Evolutionary conservation across 2,797 vertebrate species (phyloP).

Genomic region (Sebastes wilsoni): DNA sequence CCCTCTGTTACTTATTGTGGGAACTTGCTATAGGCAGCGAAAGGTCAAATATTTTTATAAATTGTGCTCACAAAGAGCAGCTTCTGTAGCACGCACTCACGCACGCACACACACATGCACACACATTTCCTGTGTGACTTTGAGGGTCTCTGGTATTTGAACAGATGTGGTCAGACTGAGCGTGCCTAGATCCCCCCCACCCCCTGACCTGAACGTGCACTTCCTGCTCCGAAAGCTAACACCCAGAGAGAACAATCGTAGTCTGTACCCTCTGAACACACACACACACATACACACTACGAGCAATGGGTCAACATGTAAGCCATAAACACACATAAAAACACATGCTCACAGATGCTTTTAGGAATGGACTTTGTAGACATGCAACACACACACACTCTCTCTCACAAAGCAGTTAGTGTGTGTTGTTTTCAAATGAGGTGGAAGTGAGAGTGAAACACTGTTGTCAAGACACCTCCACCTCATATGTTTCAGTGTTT

Average conservation of each 20-base stretch:
- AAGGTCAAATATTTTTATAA: slow-evolving; percentile 64
- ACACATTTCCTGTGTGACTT: slow-evolving; percentile 75
- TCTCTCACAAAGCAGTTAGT: slow-evolving; percentile 28
- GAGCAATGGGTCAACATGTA: slow-evolving; percentile 12
- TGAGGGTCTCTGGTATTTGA: slow-evolving; percentile 82
- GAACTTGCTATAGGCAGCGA: slow-evolving; percentile 18
- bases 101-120: slow-evolving; percentile 2
- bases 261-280: slow-evolving; percentile 74
- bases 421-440: slow-evolving; percentile 43
- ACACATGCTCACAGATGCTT: slow-evolving; percentile 21
- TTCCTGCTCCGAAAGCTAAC: slow-evolving; percentile 84
- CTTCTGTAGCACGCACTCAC: slow-evolving; percentile 36
- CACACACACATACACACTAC: slow-evolving; percentile 27
- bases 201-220: slow-evolving; percentile 81
- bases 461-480: neutral
- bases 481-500: neutral
- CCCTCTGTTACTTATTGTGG: slow-evolving; percentile 50
- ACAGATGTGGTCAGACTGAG: slow-evolving; percentile 84
- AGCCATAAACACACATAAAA: slow-evolving; percentile 48
- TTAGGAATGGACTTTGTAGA: neutral
- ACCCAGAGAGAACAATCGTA: slow-evolving; percentile 84
- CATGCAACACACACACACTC: neutral
- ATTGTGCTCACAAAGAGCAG: slow-evolving; percentile 57
- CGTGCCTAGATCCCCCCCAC: slow-evolving; percentile 71
- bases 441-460: slow-evolving; percentile 23